Evolutionary conservation across 2,888 invertebrate species (phyloP), one percentile per base, ranked within the genome.

Genomic region (Torymus texanus): DNA sequence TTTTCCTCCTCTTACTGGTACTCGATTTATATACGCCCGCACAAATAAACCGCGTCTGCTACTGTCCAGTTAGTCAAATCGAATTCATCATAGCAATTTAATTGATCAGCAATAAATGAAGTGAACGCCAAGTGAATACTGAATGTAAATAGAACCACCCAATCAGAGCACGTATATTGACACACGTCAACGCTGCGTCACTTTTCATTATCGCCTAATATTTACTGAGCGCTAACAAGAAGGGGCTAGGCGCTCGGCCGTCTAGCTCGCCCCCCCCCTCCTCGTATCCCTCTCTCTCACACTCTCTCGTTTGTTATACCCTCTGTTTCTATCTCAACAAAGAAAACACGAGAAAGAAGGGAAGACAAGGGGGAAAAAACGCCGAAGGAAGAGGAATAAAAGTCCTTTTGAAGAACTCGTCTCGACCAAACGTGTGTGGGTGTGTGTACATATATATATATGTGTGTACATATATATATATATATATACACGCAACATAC

Each of bases 111-210:
- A 24, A 62, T 18, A 62, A 66, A 56, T 13, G 41, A 24, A 24
- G 8, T 51, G 24, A 29, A 29, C 14, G 24, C 29, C 62, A 12
- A 55, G 16, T 11, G 63, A 63, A 63, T 70, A 21, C 3, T 12
- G 14, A 55, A 55, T 73, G 62, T 55, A 73, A 68, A 78, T 50
- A 61, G 24, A 59, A 21, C n/a, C 12, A 0, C 13, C 56, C 53
- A 53, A 62, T 67, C 58, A 56, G 50, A 51, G 73, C 66, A 21
- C 41, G 59, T 58, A 67, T 55, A 65, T 78, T 56, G 56, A 68
- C 67, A 50, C 73, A 73, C 16, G 55, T 73, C 72, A 68, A 50
- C 18, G 67, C 56, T 62, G 16, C 61, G 66, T 67, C 62, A 78
- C 53, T 55, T 67, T 72, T 61, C 71, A 72, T 72, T 51, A 72